Conservation (phyloP, 2,113 vertebrate genomes). For the Elanoides forficatus region DNA sequence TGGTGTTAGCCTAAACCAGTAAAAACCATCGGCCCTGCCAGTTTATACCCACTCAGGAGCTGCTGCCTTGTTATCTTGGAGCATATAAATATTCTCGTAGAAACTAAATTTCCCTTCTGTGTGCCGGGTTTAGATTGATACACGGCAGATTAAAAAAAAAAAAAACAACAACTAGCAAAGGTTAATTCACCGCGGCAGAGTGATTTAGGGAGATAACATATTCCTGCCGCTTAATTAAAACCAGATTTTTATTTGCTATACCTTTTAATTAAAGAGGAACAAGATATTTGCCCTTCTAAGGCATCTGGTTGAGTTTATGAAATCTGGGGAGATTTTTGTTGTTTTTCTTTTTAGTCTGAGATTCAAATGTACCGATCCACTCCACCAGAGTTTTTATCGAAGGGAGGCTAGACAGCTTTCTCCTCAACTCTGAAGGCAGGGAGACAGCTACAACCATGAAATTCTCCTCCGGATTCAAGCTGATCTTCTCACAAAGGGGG, state of each 20-base stretch:
- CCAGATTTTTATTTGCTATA: constrained; percentile 51
- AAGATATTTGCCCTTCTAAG: constrained; percentile 25
- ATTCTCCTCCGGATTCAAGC: background rate
- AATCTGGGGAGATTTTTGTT: background rate
- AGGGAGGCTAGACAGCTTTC: background rate
- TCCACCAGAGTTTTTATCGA: background rate
- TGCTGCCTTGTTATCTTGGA: background rate
- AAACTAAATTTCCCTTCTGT: background rate
- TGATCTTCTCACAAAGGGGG: background rate
- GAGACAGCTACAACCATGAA: background rate
- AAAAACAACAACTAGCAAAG: background rate
- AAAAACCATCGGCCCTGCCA: background rate
- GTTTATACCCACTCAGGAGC: background rate
- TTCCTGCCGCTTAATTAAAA: constrained; percentile 37
- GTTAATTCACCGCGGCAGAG: background rate
- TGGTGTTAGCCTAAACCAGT: background rate
- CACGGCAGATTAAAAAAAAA: background rate
- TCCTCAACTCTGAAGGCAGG: background rate
- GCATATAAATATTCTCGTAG: background rate
- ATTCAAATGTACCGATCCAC: background rate
- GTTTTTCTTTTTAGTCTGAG: background rate
- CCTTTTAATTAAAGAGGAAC: constrained; percentile 61
- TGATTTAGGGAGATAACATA: background rate
- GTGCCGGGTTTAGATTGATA: background rate
- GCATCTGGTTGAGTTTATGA: constrained; percentile 46